Evolutionary conservation across 1,140 invertebrate species (phyloP), one percentile per base, ranked within the genome.

Genomic region (Chelonus insularis): DNA sequence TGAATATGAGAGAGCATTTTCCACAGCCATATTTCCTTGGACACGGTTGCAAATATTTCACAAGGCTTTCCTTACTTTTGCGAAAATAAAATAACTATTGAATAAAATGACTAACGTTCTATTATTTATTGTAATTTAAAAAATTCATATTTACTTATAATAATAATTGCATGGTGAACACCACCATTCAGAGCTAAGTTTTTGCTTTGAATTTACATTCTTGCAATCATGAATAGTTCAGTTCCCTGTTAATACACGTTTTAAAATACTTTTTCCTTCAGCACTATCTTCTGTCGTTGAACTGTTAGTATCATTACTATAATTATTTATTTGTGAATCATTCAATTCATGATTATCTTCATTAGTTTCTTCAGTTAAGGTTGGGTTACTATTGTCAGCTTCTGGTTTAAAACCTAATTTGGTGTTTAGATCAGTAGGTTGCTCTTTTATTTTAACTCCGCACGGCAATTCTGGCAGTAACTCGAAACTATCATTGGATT

Each of bases 81-180:
- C n/a, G n/a, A n/a, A n/a, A n/a, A n/a, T n/a, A n/a, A n/a, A n/a
- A n/a, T n/a, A n/a, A n/a, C n/a, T n/a, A n/a, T n/a, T n/a, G n/a
- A n/a, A n/a, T n/a, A n/a, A n/a, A n/a, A n/a, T n/a, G n/a, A n/a
- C n/a, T n/a, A n/a, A n/a, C n/a, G n/a, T n/a, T n/a, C n/a, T n/a
- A n/a, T n/a, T n/a, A n/a, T n/a, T n/a, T n/a, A n/a, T n/a, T n/a
- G n/a, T n/a, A n/a, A n/a, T 34, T 52, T 51, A 32, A 25, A 36
- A 21, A 60, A 20, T 25, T 34, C 36, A 36, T n/a, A 67, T 59
- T 54, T 63, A 78, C 75, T 67, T 71, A 32, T 67, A 75, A 60
- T 76, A 76, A 68, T 45, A 72, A 57, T 77, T 76, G 23, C 74
- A 78, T 4, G 73, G 75, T 29, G 73, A 57, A 18, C 76, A 78